Evolutionary conservation across 1,140 invertebrate species (phyloP).

Genomic region (Piezodorus guildinii): DNA sequence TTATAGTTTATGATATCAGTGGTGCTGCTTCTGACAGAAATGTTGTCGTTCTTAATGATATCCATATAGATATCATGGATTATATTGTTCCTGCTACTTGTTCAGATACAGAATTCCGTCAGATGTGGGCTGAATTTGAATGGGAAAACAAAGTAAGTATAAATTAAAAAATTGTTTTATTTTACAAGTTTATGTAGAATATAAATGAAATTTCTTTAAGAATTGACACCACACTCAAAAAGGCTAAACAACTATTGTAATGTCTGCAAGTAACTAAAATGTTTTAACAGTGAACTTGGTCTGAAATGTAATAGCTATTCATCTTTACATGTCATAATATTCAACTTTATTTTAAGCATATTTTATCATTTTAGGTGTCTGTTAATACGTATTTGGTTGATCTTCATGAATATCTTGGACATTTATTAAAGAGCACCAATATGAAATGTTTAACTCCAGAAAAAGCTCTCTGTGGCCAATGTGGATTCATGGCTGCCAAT

Average conservation of each 20-base stretch:
- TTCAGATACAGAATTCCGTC: conserved; percentile 88
- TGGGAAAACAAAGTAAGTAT: conserved; percentile 93
- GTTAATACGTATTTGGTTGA: conserved; percentile 92
- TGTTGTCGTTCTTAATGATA: conserved; percentile 96
- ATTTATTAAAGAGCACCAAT: conserved; percentile 89
- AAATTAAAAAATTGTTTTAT: no score
- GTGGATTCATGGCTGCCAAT: conserved; percentile 98
- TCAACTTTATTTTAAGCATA: conserved; percentile 2
- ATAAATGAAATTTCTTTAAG: no score
- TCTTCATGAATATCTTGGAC: conserved; percentile 83
- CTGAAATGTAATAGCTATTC: neutral
- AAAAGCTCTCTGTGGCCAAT: conserved; percentile 88
- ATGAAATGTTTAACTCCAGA: conserved; percentile 98
- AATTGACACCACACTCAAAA: no score
- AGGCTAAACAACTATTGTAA: no score
- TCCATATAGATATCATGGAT: conserved; percentile 99
- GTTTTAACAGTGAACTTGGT: no score
- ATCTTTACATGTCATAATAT: neutral
- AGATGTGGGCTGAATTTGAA: conserved; percentile 99
- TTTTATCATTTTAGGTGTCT: conserved; percentile 52
- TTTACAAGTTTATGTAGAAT: no score
- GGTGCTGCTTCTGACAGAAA: conserved; percentile 88
- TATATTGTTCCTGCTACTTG: conserved; percentile 97
- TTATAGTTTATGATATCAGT: conserved; percentile 82
- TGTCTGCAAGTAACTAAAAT: no score